Evolutionary conservation across 1,140 invertebrate genomes (phyloP).

Genomic region (Proctacanthus coquilletti): DNA sequence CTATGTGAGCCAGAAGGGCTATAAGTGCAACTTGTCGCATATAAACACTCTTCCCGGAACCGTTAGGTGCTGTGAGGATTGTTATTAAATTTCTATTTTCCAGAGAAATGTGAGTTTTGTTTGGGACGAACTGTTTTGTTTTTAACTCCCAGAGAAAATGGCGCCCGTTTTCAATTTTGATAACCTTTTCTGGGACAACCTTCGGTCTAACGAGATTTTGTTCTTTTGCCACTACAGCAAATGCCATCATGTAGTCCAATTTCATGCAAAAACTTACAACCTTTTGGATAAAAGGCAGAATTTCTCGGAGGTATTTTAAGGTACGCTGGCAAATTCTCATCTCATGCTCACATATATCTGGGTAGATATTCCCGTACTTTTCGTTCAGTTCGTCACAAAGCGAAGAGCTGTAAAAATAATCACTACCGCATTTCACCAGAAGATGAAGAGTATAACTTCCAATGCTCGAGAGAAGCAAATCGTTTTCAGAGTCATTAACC

Average conservation of each 20-base stretch:
- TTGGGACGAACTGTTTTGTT: conserved; percentile 42
- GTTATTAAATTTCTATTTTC: conserved; percentile 37
- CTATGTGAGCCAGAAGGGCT: conserved; percentile 62
- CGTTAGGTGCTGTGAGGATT: conserved; percentile 67
- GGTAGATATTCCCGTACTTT: conserved; percentile 44
- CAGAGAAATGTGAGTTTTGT: conserved; percentile 45
- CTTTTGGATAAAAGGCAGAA: conserved; percentile 28
- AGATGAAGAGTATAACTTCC: conserved; percentile 1
- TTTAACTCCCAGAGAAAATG: conserved; percentile 56
- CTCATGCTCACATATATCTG: conserved; percentile 49
- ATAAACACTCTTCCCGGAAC: conserved; percentile 73
- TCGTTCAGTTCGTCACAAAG: conserved; percentile 47
- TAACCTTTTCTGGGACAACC: conserved; percentile 35
- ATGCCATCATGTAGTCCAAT: conserved; percentile 49
- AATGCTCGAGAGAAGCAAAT: too few species aligned
- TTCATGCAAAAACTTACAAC: conserved; percentile 35
- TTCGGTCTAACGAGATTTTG: conserved; percentile 46
- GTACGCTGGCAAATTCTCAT: conserved; percentile 43
- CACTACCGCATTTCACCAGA: conserved; percentile 36
- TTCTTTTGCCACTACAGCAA: conserved; percentile 44
- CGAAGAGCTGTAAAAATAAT: conserved; percentile 46
- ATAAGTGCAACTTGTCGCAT: conserved; percentile 62
- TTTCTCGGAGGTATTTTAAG: too few species aligned
- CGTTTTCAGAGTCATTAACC: not conserved
- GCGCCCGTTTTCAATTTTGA: conserved; percentile 47